Evolutionary conservation across 2,888 invertebrate species (phyloP).

Genomic region (Xanthia togata): DNA sequence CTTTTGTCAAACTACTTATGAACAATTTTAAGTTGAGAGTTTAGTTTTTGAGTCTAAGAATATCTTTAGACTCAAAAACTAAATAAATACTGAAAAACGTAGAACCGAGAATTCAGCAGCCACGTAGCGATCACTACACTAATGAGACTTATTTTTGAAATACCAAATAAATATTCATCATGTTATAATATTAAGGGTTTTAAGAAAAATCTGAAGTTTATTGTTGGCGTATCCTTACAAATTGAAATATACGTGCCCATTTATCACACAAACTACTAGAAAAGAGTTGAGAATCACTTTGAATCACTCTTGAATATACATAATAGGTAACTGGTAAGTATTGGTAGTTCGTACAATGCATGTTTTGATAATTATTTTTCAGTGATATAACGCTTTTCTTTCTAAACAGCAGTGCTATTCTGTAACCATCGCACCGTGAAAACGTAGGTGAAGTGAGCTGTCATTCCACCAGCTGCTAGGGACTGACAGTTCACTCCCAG

Average conservation of each 20-base stretch:
- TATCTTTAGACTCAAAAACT: too few species aligned
- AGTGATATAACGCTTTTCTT: not conserved
- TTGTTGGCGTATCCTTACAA: not conserved
- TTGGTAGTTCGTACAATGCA: not conserved
- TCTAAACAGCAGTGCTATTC: too few species aligned
- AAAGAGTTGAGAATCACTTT: not conserved
- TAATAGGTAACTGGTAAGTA: not conserved
- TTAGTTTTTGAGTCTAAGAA: too few species aligned
- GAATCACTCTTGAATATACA: not conserved
- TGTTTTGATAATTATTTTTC: not conserved
- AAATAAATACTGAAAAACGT: not conserved
- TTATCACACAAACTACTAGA: not conserved
- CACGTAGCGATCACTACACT: too few species aligned
- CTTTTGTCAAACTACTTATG: not conserved
- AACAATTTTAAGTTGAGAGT: too few species aligned
- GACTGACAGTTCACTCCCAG: too few species aligned
- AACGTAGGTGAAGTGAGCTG: too few species aligned
- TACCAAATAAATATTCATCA: conserved; percentile 3
- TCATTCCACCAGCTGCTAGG: too few species aligned
- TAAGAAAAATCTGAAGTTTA: not conserved
- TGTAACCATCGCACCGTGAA: too few species aligned
- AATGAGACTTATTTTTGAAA: not conserved
- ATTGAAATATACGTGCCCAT: conserved; percentile 6
- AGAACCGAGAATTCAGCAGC: not conserved
- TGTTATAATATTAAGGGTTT: not conserved